Percentiles rank a stretch among this genome's conserved stretches.
These are phyloP conservation scores for Tromatobia lineatoria DNA, from an alignment of 2,888 invertebrate species.

Conservation along the genomic window DNA sequence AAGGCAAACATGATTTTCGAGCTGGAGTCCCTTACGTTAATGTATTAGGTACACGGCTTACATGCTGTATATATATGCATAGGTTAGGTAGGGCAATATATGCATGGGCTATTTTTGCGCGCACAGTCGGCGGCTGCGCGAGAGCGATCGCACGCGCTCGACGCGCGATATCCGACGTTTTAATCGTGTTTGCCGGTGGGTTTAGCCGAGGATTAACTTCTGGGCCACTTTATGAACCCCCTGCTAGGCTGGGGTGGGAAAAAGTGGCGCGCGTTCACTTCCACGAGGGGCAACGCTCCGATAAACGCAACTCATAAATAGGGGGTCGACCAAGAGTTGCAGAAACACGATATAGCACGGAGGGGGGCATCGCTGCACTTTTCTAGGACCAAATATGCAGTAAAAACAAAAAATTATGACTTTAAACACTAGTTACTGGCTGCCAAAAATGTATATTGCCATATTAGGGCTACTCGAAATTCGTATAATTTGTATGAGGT, in stretches of 20 bases:
- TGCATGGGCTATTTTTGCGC: conserved; percentile 64
- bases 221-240: conserved; percentile 77
- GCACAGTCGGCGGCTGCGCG: conserved; percentile 32
- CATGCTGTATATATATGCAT: neutral
- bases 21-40: conserved; percentile 24
- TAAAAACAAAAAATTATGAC: neutral
- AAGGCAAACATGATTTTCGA: conserved; percentile 76
- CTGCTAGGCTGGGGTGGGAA: conserved; percentile 43
- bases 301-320: conserved; percentile 50
- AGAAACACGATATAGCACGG: neutral
- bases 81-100: neutral
- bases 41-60: conserved; percentile 44
- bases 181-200: conserved; percentile 83
- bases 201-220: conserved; percentile 82
- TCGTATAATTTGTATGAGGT: no score
- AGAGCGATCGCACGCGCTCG: conserved; percentile 56
- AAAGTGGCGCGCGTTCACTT: conserved; percentile 17
- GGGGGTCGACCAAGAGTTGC: neutral
- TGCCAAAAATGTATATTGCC: neutral
- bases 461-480: no score
- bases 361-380: conserved; percentile 21
- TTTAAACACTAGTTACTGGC: neutral
- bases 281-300: conserved; percentile 37
- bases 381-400: neutral
- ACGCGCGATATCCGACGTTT: conserved; percentile 74